phyloP scores from a whole-genome alignment of 1,140 invertebrate genomes.

The Drosophila ananassae region DNA sequence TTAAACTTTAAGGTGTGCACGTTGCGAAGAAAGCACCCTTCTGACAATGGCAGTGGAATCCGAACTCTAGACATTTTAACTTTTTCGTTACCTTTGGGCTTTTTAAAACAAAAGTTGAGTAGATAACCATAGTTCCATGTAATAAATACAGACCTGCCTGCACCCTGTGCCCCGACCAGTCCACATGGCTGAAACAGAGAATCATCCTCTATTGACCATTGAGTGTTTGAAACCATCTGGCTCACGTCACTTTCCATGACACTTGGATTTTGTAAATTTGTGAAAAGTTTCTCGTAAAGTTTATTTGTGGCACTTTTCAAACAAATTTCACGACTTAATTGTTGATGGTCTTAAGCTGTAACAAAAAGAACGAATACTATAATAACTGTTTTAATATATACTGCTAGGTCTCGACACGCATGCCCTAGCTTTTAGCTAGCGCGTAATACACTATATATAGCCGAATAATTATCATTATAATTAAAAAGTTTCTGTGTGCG shows the following conservation, averaged over 20 bases:
- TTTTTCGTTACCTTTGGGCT: constrained; percentile 28
- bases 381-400: too few relatives aligned
- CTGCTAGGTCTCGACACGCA: too few relatives aligned
- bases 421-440: too few relatives aligned
- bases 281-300: too few relatives aligned
- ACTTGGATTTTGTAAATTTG: too few relatives aligned
- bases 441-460: too few relatives aligned
- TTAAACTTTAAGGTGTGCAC: constrained; percentile 71
- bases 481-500: too few relatives aligned
- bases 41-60: constrained; percentile 47
- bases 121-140: constrained; percentile 77
- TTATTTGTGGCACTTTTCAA: too few relatives aligned
- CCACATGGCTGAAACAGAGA: constrained; percentile 66
- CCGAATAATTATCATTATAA: too few relatives aligned
- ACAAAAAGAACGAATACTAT: too few relatives aligned
- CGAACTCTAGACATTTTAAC: constrained; percentile 66
- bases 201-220: constrained; percentile 74
- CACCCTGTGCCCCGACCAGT: constrained; percentile 45
- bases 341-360: too few relatives aligned
- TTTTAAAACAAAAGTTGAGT: constrained; percentile 73
- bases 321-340: too few relatives aligned
- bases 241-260: neutral
- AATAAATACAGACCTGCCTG: constrained; percentile 68
- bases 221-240: neutral
- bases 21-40: constrained; percentile 29